These are phyloP conservation scores for Mus spretus DNA, from an alignment of 2,797 vertebrate genomes.

Conservation along the genomic window DNA sequence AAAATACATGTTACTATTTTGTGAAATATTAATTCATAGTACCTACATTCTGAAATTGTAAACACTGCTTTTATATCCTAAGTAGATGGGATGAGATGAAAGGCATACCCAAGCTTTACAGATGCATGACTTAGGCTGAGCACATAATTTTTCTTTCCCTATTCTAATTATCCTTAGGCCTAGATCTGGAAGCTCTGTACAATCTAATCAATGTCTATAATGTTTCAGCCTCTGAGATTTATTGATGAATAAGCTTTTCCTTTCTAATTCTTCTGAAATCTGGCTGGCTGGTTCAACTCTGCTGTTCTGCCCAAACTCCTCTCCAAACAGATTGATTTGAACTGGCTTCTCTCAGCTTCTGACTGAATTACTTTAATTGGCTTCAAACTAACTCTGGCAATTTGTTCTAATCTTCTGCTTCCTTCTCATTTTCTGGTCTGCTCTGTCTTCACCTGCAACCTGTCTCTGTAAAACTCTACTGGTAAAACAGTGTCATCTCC, in stretches of 20 bases:
- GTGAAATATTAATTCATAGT: conserved; percentile 2
- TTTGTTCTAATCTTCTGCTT: not conserved
- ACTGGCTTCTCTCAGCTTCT: not conserved
- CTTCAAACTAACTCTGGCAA: not conserved
- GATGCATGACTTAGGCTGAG: not conserved
- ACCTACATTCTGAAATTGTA: not conserved
- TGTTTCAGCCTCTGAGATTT: not conserved
- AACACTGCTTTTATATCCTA: not conserved
- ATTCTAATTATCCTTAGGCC: not conserved
- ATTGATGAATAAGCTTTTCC: not conserved
- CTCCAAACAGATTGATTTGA: not conserved
- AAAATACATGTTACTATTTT: conserved; percentile 12
- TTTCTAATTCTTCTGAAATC: not conserved
- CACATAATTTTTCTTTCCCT: not conserved
- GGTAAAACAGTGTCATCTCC: no score
- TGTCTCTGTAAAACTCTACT: no score
- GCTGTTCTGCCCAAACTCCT: not conserved
- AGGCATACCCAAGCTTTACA: not conserved
- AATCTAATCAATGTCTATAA: not conserved
- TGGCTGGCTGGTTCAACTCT: not conserved
- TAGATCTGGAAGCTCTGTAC: not conserved
- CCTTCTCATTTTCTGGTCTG: not conserved
- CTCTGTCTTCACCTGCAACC: no score
- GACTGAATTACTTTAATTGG: not conserved
- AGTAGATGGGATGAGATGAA: not conserved